Evolutionary conservation across 2,888 invertebrate genomes (phyloP), one percentile per base, ranked within the genome.

Genomic region (Lepidonotus clava): DNA sequence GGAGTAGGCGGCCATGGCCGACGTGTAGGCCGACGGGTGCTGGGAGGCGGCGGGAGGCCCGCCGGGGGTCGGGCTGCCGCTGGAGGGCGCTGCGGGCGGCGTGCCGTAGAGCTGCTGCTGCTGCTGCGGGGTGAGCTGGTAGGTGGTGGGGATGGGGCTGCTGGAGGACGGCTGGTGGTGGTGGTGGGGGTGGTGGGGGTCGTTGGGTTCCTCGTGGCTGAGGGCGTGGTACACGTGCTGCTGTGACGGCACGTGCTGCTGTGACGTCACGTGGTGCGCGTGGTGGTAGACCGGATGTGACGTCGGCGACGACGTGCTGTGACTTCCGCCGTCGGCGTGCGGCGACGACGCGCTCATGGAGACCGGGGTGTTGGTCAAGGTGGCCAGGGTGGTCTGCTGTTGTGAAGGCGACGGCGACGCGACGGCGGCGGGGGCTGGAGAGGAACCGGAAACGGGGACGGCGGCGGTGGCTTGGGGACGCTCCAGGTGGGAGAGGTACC

Each of bases 401-500:
- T 6, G 21, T 1, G 83, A n/a, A n/a, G n/a, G n/a, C 1, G 4
- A 6, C 2, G 83, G 53, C 5, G 80, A 80, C 28, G 24, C 11
- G 8, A n/a, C 76, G 36, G 34, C 0, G 53, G 83, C 18, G 32
- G 56, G 53, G 2, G 56, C 83, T 11, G 53, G 83, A 6, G 83
- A 80, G 46, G 80, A 18, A 24, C 80, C 80, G 24, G n/a, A 8
- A 32, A 83, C 83, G 14, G 53, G 34, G 4, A 11, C 6, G 0
- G 83, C 83, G 1, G 83, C 5, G 0, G n/a, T 21, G 18, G 56
- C 56, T 34, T 83, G 83, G 4, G 80, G 80, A 14, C 80, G 41
- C 80, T 80, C 80, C 18, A 80, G 46, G 41, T 80, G 21, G 28
- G 41, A 41, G 5, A 80, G 80, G 51, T 80, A 80, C 80, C 80